phyloP scores from a whole-genome alignment of 2,113 vertebrate species.

The Herpailurus yagouaroundi region DNA sequence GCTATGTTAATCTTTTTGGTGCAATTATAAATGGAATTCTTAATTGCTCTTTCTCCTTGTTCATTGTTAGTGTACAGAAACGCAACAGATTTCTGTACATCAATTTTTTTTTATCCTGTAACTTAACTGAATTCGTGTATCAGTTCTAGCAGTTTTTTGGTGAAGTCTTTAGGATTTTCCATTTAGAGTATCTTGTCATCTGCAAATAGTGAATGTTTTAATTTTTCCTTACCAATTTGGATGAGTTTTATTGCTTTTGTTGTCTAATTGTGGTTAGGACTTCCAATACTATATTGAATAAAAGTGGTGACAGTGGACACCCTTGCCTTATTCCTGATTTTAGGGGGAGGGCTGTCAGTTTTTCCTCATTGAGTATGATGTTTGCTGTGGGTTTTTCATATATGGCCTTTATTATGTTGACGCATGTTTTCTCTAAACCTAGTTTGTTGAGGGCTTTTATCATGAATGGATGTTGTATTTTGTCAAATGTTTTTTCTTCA shows the following conservation, averaged over 20 bases:
- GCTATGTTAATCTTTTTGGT: background rate
- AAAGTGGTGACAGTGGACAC: background rate
- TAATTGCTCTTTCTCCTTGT: background rate
- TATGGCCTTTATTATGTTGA: background rate
- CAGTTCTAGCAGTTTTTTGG: background rate
- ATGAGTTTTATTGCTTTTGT: background rate
- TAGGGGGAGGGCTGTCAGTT: background rate
- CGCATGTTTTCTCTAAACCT: background rate
- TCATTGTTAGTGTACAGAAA: background rate
- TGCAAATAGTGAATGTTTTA: background rate
- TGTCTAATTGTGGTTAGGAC: background rate
- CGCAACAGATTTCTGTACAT: background rate
- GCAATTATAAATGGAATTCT: background rate
- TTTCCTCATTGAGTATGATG: background rate
- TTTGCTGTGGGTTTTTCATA: too few relatives aligned
- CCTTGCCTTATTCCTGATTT: background rate
- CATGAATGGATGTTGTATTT: background rate
- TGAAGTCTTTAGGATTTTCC: background rate
- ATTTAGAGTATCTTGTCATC: background rate
- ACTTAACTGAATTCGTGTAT: background rate
- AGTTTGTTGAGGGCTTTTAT: background rate
- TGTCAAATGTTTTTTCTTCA: background rate
- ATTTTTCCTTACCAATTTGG: background rate
- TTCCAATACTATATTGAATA: background rate
- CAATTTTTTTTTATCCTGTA: background rate